A percentile compares a stretch with the other conserved stretches of the same genome.
These are phyloP conservation scores for Enteromius unitaeniatus DNA, from an alignment of 2,797 vertebrate genomes.

Conservation along the genomic window DNA sequence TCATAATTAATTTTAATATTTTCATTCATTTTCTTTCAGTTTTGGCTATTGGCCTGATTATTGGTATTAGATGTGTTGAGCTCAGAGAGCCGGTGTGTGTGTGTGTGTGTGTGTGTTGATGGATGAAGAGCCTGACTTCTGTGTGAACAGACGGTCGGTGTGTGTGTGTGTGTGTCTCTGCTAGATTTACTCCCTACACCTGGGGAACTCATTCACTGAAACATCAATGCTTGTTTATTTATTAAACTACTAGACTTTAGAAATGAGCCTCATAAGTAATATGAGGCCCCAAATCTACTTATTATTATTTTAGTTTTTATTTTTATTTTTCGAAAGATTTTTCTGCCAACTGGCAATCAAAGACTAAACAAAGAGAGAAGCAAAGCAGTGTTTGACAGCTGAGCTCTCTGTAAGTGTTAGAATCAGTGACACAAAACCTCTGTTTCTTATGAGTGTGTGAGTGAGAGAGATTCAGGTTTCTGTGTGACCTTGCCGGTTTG, in stretches of 20 bases:
- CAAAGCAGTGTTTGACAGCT: background rate
- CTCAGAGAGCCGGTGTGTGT: background rate
- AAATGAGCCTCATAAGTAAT: background rate
- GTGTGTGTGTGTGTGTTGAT: constrained; percentile 66
- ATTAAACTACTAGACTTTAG: background rate
- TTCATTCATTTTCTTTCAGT: background rate
- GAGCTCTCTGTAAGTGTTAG: background rate
- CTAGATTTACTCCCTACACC: constrained; percentile 76
- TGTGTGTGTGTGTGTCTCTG: constrained; percentile 60
- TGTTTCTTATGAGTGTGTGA: background rate
- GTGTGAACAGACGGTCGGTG: constrained; percentile 62
- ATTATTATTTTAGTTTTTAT: no score
- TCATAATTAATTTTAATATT: background rate
- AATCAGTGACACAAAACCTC: background rate
- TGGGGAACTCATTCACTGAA: constrained; percentile 63
- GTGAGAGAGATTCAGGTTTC: constrained; percentile 76
- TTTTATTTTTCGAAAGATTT: background rate
- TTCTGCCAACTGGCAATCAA: no score
- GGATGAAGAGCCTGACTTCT: constrained; percentile 68
- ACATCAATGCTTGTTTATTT: background rate
- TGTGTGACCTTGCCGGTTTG: constrained; percentile 77
- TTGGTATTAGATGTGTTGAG: background rate
- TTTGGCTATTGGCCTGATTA: background rate
- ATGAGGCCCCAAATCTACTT: background rate
- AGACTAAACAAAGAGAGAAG: background rate